Base-by-base conservation (phyloP, 2,888 invertebrate species). In the Drosophila cyrtoloma region DNA sequence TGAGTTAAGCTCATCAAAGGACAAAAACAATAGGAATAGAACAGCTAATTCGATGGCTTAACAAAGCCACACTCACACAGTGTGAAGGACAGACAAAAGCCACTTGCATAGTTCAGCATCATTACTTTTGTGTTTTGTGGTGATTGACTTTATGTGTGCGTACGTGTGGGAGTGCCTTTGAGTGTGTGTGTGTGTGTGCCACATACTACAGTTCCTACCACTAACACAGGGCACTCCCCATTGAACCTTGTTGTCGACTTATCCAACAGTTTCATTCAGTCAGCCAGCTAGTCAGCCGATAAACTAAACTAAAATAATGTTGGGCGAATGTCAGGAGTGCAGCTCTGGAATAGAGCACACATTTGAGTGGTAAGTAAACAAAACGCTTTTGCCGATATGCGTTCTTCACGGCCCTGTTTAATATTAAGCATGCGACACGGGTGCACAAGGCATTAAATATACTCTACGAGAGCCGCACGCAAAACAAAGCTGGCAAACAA, bases 61-160 rank as follows among this genome's bases (percentile, higher is more conserved):
- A 35, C 55, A 12, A 19, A 33, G 30, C 35, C 37, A 39, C 42
- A 62, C 39, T 56, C 26, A 37, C 42, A 30, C 44, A 42, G 35
- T 47, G 32, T 62, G 51, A 51, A 22, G 70, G 32, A 63, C 71
- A 69, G 73, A 67, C 79, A 75, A 89, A 81, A 67, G 83, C 74
- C 81, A 79, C 84, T 88, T 86, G 84, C 81, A 70, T 66, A 75
- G 81, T 77, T 88, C 73, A 67, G 84, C 79, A 74, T 75, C 86
- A 83, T 83, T 88, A 83, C 81, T 78, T 81, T 67, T 69, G 74
- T 81, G 71, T 82, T 88, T 82, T 90, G 90, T 86, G 90, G 75
- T 81, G 90, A 86, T 86, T 86, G 86, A 71, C 81, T 78, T 87
- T 79, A 69, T 57, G 26, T 71, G 59, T 58, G 62, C 44, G 33